phyloP scores from a whole-genome alignment of 2,888 invertebrate genomes.

The Ichneumoninae sp. region DNA sequence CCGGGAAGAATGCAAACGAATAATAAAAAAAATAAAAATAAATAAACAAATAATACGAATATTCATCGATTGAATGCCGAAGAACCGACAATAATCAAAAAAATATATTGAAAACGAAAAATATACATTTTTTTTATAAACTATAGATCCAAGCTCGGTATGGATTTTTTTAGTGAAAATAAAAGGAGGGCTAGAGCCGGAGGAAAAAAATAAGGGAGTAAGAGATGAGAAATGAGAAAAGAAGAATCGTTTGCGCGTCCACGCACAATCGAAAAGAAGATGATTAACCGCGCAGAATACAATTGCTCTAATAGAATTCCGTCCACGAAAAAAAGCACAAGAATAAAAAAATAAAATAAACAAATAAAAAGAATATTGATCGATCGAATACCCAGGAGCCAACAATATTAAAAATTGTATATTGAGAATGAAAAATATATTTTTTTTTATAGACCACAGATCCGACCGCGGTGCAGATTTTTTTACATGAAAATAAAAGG shows the following conservation, averaged over 20 bases:
- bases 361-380: not conserved
- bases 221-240: slow-evolving; percentile 36
- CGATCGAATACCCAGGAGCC: too few relatives aligned
- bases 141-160: not conserved
- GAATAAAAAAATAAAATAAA: not conserved
- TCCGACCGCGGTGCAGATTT: not conserved
- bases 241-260: slow-evolving; percentile 35
- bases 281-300: not conserved
- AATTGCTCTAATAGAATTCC: not conserved
- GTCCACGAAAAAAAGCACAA: not conserved
- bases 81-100: not conserved
- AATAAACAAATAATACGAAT: not conserved
- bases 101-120: not conserved
- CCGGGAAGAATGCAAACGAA: not conserved
- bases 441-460: not conserved
- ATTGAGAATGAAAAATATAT: not conserved
- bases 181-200: not conserved
- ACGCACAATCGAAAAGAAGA: slow-evolving; percentile 12
- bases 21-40: not conserved
- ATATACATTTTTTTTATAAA: not conserved
- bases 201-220: not conserved
- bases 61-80: not conserved
- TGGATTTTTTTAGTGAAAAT: not conserved
- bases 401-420: too few relatives aligned
- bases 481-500: not conserved